Evolutionary conservation across 92 coral and sea anemone genomes (phyloP).

Genomic region (Zoanthus sansibaricus): DNA sequence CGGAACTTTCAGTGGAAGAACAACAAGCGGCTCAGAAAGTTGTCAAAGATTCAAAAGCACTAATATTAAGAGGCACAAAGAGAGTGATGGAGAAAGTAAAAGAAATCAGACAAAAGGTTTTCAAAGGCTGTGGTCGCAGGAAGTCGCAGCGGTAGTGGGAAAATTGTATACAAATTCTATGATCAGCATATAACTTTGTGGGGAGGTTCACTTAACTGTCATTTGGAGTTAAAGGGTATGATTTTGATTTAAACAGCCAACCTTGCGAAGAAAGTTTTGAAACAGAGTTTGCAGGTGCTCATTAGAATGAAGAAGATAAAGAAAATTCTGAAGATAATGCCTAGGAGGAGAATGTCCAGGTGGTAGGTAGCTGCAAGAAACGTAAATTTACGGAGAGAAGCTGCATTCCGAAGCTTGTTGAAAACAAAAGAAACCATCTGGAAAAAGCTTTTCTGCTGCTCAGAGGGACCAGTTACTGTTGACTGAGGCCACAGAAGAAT

Average conservation of each 20-base stretch:
- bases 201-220: slow-evolving; percentile 59
- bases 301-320: too few relatives aligned
- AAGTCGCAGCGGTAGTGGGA: slow-evolving; percentile 63
- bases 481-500: slow-evolving; percentile 67
- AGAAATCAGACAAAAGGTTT: slow-evolving; percentile 59
- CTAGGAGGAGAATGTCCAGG: neutral
- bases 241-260: slow-evolving; percentile 14
- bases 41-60: neutral
- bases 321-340: too few relatives aligned
- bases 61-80: slow-evolving; percentile 63
- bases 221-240: slow-evolving; percentile 62
- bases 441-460: slow-evolving; percentile 57
- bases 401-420: too few relatives aligned
- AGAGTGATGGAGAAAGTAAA: slow-evolving; percentile 64
- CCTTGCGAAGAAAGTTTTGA: too few relatives aligned
- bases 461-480: slow-evolving; percentile 66
- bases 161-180: slow-evolving; percentile 59
- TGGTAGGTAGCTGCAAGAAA: neutral
- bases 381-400: neutral
- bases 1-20: slow-evolving; percentile 32
- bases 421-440: slow-evolving; percentile 61
- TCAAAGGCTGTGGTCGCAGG: slow-evolving; percentile 65
- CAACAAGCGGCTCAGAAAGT: slow-evolving; percentile 29
- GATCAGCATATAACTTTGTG: slow-evolving; percentile 54
- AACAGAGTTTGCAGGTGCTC: too few relatives aligned